Conservation (phyloP, 2,797 vertebrate species). For the Scleropages formosus region DNA sequence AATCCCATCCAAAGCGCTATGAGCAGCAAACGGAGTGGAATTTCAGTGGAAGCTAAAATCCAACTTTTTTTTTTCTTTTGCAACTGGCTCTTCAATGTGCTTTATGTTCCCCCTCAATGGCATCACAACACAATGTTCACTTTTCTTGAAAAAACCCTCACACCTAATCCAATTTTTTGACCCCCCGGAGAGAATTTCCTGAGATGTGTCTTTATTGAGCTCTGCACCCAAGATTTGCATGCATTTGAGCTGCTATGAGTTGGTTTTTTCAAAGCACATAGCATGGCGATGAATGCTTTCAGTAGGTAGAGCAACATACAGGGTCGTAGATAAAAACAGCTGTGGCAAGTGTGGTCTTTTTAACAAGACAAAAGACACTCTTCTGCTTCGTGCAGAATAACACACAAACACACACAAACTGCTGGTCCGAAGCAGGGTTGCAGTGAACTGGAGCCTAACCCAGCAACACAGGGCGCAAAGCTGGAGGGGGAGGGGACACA, state of each 20-base stretch:
- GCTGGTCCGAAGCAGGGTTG: no score
- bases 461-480: no score
- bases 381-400: background rate
- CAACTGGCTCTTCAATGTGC: background rate
- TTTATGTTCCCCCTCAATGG: background rate
- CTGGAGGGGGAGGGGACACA: no score
- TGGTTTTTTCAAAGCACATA: constrained; percentile 13
- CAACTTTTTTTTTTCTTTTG: background rate
- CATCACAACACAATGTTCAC: background rate
- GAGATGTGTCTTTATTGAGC: constrained; percentile 19
- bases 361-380: background rate
- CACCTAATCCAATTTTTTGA: constrained; percentile 13
- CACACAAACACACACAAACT: no score
- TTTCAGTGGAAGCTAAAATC: background rate
- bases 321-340: constrained; percentile 22
- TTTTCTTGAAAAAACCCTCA: background rate
- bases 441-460: no score
- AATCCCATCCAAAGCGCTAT: constrained; percentile 22
- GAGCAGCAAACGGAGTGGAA: background rate
- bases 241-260: constrained; percentile 4
- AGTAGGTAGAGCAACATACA: background rate
- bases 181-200: background rate
- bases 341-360: background rate
- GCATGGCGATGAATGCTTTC: background rate
- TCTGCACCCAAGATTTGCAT: constrained; percentile 23